These are phyloP conservation scores for Nematolebias whitei DNA, from an alignment of 2,113 vertebrate genomes.

Conservation along the genomic window DNA sequence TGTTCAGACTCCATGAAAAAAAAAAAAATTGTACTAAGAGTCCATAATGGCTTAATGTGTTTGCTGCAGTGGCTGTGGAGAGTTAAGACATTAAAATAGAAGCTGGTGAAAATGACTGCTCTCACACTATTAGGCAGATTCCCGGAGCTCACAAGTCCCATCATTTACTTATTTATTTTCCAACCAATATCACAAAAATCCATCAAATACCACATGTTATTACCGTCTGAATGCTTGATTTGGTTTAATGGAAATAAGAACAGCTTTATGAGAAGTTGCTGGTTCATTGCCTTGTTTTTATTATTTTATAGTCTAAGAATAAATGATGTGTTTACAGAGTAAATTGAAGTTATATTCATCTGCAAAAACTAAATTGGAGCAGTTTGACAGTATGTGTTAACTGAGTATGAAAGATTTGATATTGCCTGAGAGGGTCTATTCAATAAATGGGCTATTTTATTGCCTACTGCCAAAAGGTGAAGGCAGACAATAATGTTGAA, in stretches of 20 bases:
- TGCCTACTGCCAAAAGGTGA: too few relatives aligned
- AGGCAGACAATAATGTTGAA: too few relatives aligned
- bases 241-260: conserved; percentile 19
- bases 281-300: conserved; percentile 5
- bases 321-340: background rate
- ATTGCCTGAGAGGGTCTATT: background rate
- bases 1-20: conserved; percentile 37
- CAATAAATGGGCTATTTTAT: too few relatives aligned
- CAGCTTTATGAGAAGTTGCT: background rate
- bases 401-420: conserved; percentile 4
- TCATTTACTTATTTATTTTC: conserved; percentile 11
- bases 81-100: conserved; percentile 51
- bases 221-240: conserved; percentile 2
- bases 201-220: conserved; percentile 6
- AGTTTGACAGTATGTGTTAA: background rate
- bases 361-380: conserved; percentile 3
- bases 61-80: conserved; percentile 46
- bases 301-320: background rate
- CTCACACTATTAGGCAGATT: conserved; percentile 54
- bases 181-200: conserved; percentile 9
- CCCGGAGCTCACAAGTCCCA: conserved; percentile 17
- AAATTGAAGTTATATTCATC: conserved; percentile 1
- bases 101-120: conserved; percentile 43
- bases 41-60: conserved; percentile 63
- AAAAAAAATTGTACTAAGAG: conserved; percentile 34